phyloP scores from a whole-genome alignment of 2,888 invertebrate species.

The Trissolcus brochymenae region DNA sequence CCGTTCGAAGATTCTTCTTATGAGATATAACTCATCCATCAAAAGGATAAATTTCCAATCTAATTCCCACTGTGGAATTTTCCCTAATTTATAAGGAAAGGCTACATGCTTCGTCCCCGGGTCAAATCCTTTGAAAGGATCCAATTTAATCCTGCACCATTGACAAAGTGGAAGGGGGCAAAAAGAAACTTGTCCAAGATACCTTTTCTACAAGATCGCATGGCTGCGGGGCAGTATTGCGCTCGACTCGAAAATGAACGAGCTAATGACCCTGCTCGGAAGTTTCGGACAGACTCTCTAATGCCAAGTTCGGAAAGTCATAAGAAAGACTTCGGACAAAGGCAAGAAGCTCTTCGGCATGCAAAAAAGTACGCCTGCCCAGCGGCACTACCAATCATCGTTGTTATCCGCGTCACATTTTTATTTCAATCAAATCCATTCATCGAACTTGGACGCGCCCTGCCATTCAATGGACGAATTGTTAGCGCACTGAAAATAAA shows the following conservation, averaged over 20 bases:
- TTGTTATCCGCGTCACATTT: constrained; percentile 43
- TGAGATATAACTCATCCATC: constrained; percentile 1
- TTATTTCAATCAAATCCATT: constrained; percentile 52
- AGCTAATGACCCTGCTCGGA: constrained; percentile 52
- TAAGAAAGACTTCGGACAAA: constrained; percentile 30
- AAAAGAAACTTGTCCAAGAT: not conserved
- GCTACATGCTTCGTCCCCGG: not conserved
- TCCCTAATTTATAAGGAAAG: not conserved
- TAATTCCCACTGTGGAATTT: not conserved
- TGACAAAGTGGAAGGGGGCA: too few species aligned
- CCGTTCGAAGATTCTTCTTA: not conserved
- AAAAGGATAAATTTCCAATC: constrained; percentile 1
- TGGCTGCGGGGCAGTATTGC: constrained; percentile 14
- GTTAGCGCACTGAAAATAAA: constrained; percentile 20
- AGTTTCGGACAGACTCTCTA: constrained; percentile 45
- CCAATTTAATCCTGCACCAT: constrained; percentile 1
- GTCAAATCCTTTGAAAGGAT: not conserved
- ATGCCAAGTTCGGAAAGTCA: constrained; percentile 31
- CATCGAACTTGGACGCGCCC: constrained; percentile 30
- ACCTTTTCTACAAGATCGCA: constrained; percentile 5
- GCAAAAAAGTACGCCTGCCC: constrained; percentile 23
- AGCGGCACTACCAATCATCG: constrained; percentile 34
- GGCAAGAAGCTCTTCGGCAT: constrained; percentile 4
- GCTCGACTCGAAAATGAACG: constrained; percentile 33
- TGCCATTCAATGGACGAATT: constrained; percentile 32